phyloP scores from a whole-genome alignment of 2,797 vertebrate species.

The Percopsis omiscomaycus region DNA sequence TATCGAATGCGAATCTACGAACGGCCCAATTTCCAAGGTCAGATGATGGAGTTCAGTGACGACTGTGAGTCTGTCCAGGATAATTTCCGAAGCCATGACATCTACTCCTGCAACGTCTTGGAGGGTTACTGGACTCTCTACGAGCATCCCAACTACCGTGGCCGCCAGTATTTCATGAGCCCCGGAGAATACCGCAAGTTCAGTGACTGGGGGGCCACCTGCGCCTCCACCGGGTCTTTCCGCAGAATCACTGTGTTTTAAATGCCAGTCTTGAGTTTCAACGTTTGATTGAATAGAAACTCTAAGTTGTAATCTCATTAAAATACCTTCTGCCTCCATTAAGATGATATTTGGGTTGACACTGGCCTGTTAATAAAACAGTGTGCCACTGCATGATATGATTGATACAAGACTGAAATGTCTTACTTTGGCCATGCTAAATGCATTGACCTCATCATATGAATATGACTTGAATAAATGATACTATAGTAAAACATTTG shows the following conservation, averaged over 20 bases:
- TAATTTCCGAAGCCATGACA: conserved; percentile 64
- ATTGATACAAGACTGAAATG: conserved; percentile 1
- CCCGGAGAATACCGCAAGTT: conserved; percentile 73
- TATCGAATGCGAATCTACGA: conserved; percentile 71
- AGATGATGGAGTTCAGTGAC: conserved; percentile 75
- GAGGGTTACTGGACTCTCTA: conserved; percentile 76
- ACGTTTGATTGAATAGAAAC: conserved; percentile 54
- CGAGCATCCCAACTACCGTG: conserved; percentile 68
- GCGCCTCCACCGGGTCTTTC: conserved; percentile 75
- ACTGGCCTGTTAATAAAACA: conserved; percentile 37
- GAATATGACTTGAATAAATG: conserved; percentile 42
- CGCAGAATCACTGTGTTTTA: conserved; percentile 74
- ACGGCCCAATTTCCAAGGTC: conserved; percentile 72
- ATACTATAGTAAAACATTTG: conserved; percentile 31
- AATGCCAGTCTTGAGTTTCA: conserved; percentile 14
- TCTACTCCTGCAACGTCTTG: conserved; percentile 74
- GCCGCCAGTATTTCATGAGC: conserved; percentile 74
- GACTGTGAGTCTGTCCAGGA: conserved; percentile 73
- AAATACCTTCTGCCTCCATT: conserved; percentile 4
- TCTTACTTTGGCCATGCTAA: conserved; percentile 1
- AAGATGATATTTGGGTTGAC: conserved; percentile 19
- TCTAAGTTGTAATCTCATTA: conserved; percentile 12
- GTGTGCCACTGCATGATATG: conserved; percentile 5
- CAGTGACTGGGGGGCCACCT: conserved; percentile 70
- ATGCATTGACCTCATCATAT: conserved; percentile 7